Conservation (phyloP, 1,140 invertebrate genomes). For the Tetragnatha versicolor region DNA sequence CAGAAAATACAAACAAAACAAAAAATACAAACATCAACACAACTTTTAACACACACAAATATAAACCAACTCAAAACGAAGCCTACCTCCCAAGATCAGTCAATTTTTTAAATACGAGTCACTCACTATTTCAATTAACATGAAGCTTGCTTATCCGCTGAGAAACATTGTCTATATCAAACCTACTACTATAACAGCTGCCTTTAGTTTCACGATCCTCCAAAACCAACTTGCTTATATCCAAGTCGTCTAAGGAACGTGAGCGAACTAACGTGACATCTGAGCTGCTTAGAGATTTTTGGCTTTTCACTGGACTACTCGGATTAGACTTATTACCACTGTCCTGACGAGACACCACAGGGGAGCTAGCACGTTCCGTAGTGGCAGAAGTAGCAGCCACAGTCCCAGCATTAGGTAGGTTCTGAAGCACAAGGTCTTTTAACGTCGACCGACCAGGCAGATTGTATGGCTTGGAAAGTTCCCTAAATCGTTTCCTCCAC, state of each 20-base stretch:
- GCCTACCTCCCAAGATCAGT: not conserved
- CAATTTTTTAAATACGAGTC: not conserved
- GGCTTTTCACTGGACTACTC: conserved; percentile 51
- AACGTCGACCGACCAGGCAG: not conserved
- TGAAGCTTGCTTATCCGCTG: conserved; percentile 48
- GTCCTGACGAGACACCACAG: conserved; percentile 30
- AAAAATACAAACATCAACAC: not conserved
- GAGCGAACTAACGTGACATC: conserved; percentile 42
- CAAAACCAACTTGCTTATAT: conserved; percentile 40
- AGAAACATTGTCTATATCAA: conserved; percentile 47
- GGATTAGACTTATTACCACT: conserved; percentile 55
- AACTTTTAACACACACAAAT: not conserved
- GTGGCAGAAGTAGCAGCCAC: not conserved
- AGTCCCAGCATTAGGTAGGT: not conserved
- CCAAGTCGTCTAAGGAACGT: conserved; percentile 50
- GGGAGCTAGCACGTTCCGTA: conserved; percentile 5
- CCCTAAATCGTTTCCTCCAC: not conserved
- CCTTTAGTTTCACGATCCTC: conserved; percentile 1
- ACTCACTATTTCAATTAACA: conserved; percentile 44
- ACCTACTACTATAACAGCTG: conserved; percentile 1
- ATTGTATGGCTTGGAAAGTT: not conserved
- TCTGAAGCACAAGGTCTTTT: not conserved
- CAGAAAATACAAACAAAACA: too few relatives aligned
- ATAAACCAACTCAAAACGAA: not conserved
- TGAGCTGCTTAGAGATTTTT: conserved; percentile 10